Conservation (phyloP, 2,113 vertebrate species). For the Gobio gobio region DNA sequence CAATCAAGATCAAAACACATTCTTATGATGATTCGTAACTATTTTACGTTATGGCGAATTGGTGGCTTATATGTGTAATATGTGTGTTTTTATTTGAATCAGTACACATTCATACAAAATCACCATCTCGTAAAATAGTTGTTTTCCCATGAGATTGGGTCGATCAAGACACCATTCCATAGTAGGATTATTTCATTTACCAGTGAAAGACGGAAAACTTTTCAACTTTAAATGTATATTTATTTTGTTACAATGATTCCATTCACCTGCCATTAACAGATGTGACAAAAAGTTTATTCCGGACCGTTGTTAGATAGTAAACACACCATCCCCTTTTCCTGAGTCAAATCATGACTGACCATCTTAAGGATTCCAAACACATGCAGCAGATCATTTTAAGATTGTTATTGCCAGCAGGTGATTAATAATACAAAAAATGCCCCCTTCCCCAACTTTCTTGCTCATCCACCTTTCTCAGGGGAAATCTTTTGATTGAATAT, state of each 20-base stretch:
- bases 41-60: no score
- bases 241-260: not conserved
- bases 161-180: no score
- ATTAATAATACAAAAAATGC: conserved; percentile 54
- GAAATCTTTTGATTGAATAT: conserved; percentile 44
- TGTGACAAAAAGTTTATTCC: not conserved
- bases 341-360: conserved; percentile 21
- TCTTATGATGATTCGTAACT: no score
- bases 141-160: no score
- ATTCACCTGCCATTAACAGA: not conserved
- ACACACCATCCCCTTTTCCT: not conserved
- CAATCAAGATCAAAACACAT: no score
- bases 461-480: conserved; percentile 1
- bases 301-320: not conserved
- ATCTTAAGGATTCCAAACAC: conserved; percentile 45
- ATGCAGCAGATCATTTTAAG: conserved; percentile 9
- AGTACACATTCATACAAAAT: no score
- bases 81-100: no score
- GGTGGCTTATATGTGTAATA: no score
- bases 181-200: not conserved
- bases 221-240: no score
- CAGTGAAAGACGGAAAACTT: no score
- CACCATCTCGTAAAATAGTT: no score
- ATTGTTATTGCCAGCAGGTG: conserved; percentile 44
- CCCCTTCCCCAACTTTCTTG: conserved; percentile 32